Percentiles rank a stretch among this genome's conserved stretches.
These are phyloP conservation scores for Hypomesus transpacificus DNA, from an alignment of 2,113 vertebrate genomes.

Conservation along the genomic window DNA sequence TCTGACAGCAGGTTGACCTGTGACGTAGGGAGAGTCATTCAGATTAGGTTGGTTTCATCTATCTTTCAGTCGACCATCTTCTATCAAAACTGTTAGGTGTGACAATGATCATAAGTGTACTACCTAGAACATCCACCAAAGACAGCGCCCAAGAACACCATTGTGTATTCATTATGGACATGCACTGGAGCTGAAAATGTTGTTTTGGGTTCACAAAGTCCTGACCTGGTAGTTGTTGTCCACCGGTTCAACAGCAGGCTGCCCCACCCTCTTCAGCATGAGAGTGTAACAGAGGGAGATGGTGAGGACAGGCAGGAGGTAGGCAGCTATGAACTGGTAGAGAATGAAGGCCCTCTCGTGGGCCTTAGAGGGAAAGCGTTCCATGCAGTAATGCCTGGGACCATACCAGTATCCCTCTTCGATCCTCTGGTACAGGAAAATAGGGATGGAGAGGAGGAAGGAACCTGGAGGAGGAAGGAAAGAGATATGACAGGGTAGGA, in stretches of 20 bases:
- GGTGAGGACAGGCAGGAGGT: conserved; percentile 75
- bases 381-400: conserved; percentile 75
- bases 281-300: conserved; percentile 78
- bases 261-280: conserved; percentile 78
- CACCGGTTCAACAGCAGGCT: conserved; percentile 74
- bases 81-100: too few relatives aligned
- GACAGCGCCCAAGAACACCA: background rate
- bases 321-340: conserved; percentile 79
- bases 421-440: conserved; percentile 76
- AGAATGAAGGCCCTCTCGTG: conserved; percentile 77
- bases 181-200: background rate
- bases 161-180: background rate
- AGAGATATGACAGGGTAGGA: background rate
- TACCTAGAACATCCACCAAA: too few relatives aligned
- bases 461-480: conserved; percentile 64
- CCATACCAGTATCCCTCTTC: conserved; percentile 81
- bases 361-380: conserved; percentile 76
- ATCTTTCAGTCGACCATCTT: too few relatives aligned
- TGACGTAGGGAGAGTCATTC: conserved; percentile 6
- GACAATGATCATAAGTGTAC: too few relatives aligned
- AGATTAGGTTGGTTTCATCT: too few relatives aligned
- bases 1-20: conserved; percentile 82
- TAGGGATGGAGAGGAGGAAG: conserved; percentile 75
- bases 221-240: conserved; percentile 80
- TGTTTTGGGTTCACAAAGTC: background rate